Conservation (phyloP, 1,140 invertebrate genomes). For the Hycleus cichorii region DNA sequence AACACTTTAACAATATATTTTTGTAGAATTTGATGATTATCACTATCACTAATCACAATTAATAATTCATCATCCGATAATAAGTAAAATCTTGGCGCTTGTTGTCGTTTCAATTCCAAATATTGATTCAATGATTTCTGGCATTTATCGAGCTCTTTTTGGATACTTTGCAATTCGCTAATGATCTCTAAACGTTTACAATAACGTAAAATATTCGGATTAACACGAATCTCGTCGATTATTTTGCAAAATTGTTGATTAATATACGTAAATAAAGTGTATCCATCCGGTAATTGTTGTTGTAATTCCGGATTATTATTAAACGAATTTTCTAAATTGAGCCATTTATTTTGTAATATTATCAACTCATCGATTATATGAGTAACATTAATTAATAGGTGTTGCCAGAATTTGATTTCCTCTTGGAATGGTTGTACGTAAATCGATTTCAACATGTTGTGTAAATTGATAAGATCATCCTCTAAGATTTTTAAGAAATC, state of each 20-base stretch:
- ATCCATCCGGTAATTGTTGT: slow-evolving; percentile 75
- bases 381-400: slow-evolving; percentile 56
- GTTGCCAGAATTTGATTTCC: slow-evolving; percentile 78
- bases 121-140: slow-evolving; percentile 88
- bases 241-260: slow-evolving; percentile 75
- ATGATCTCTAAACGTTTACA: slow-evolving; percentile 65
- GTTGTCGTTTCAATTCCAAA: slow-evolving; percentile 74
- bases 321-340: slow-evolving; percentile 87
- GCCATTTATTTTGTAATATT: slow-evolving; percentile 77
- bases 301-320: slow-evolving; percentile 76
- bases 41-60: slow-evolving; percentile 78
- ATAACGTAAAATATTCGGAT: slow-evolving; percentile 67
- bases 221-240: slow-evolving; percentile 73
- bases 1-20: slow-evolving; percentile 94
- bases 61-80: slow-evolving; percentile 88
- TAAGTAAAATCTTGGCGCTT: slow-evolving; percentile 88
- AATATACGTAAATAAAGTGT: slow-evolving; percentile 82
- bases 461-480: slow-evolving; percentile 82
- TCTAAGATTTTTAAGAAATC: slow-evolving; percentile 75
- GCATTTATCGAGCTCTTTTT: slow-evolving; percentile 71
- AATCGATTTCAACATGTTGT: slow-evolving; percentile 84
- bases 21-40: slow-evolving; percentile 65
- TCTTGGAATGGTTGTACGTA: slow-evolving; percentile 80
- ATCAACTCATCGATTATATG: slow-evolving; percentile 85
- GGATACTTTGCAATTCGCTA: slow-evolving; percentile 66